phyloP scores from a whole-genome alignment of 2,888 invertebrate genomes.

The Hedychridium roseum region DNA sequence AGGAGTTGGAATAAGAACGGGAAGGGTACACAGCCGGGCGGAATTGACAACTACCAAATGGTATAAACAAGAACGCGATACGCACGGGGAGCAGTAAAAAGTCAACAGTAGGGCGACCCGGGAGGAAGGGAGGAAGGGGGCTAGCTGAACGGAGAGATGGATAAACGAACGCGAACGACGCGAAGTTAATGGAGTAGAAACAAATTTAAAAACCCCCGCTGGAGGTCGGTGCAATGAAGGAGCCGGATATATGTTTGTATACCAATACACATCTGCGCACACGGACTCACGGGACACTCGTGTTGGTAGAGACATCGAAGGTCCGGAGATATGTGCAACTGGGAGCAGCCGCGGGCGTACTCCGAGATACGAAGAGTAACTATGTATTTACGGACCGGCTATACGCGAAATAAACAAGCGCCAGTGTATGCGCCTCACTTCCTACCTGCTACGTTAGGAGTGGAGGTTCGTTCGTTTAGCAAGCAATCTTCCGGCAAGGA shows the following conservation, averaged over 20 bases:
- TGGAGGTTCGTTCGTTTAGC: too few relatives aligned
- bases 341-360: conserved; percentile 10
- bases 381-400: conserved; percentile 20
- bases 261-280: neutral
- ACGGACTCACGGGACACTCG: neutral
- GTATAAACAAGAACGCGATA: too few relatives aligned
- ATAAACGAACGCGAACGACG: conserved; percentile 29
- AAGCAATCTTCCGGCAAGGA: too few relatives aligned
- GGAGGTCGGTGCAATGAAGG: conserved; percentile 12
- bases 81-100: too few relatives aligned
- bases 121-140: conserved; percentile 10
- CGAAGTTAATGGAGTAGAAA: conserved; percentile 54
- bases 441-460: too few relatives aligned
- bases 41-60: too few relatives aligned
- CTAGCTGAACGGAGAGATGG: conserved; percentile 5
- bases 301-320: neutral
- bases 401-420: conserved; percentile 30
- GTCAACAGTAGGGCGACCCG: conserved; percentile 2
- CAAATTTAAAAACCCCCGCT: conserved; percentile 50
- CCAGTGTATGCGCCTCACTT: too few relatives aligned
- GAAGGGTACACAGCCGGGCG: too few relatives aligned
- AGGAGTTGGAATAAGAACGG: too few relatives aligned
- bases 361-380: conserved; percentile 1
- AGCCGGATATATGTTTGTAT: neutral
- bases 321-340: too few relatives aligned